Evolutionary conservation across 1,140 invertebrate genomes (phyloP), one percentile per base, ranked within the genome.

Genomic region (Drosophila asahinai): DNA sequence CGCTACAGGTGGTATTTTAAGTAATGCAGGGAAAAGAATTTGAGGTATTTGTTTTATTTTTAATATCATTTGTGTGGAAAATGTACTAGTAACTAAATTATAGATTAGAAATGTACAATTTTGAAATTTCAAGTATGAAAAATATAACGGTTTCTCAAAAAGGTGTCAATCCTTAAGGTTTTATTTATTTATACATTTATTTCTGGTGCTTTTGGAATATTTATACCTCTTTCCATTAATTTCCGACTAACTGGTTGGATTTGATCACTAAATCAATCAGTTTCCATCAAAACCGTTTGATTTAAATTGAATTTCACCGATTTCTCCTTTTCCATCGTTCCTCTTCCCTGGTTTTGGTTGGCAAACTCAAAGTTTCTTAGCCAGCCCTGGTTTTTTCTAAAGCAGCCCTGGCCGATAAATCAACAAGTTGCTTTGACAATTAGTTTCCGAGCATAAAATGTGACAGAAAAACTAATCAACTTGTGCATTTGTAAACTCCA

Each of bases 351-450:
- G 17, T 5, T 15, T 0, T 2, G 30, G 33, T 12, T 19, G 3
- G 19, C 33, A 38, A 57, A 14, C 5, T 57, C 14, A n/a, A n/a
- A 25, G 2, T 3, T 15, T 2, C 2, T n/a, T 11, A 6, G 2
- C 5, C 36, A 25, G 2, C 36, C 36, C 54, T 57, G 36, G 8
- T n/a, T n/a, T 3, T 2, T 3, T 14, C 22, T 11, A 22, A 22
- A 38, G 52, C 11, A 14, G 8, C 54, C 14, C 54, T 57, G 5
- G 1, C 33, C 17, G 1, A 22, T 9, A 11, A n/a, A 25, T 57
- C 36, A 57, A 57, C 54, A 40, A 40, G 54, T 57, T 25, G 54
- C 19, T n/a, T 40, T 57, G 54, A 57, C 54, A 57, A 40, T 57
- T 57, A 2, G 36, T 57, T 40, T 57, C 36, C 54, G 54, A 22